Base-by-base conservation (phyloP, 2,797 vertebrate genomes). In the Vespertilio murinus region DNA sequence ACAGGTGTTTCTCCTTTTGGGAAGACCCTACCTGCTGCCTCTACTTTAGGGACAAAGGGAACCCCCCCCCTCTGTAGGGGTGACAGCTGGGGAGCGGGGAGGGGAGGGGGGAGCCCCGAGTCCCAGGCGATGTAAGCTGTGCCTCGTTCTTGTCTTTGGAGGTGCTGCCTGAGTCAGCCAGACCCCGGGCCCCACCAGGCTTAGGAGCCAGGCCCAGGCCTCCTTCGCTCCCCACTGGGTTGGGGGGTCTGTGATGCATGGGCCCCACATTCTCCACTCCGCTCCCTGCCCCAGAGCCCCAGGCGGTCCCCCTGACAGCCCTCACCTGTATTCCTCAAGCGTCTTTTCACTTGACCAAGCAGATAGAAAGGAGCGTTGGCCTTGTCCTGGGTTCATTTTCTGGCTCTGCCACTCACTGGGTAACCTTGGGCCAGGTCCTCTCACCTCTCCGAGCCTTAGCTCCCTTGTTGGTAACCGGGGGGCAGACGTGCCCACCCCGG, bases 141-240 rank as follows among this genome's bases (percentile, higher is more conserved):
- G 4, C 35, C 42, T 52, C 12, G 3, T 65, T 45, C n/a, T 56
- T 54, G 6, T n/a, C 56, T 67, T 61, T 45, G 35, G 70, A 89
- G 85, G 23, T 0, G 4, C 25, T n/a, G 23, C 52, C 14, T 12
- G 11, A 69, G 56, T 22, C 1, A 2, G 17, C 61, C 40, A 40
- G 67, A 35, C 28, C 16, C 18, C 22, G 49, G 38, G 28, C 12
- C 23, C 61, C 6, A 0, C 35, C n/a, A 38, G 64, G 30, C 83
- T 54, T 18, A 22, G 28, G 11, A 42, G 54, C 45, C 83, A 59
- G 67, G 56, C 30, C 5, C 7, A 22, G 12, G n/a, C 47, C 42
- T 30, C 42, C 35, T n/a, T 33, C 16, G 18, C 20, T 4, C n/a
- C 4, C 20, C 0, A 23, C 33, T 6, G 23, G 47, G 9, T 7